Evolutionary conservation across 2,888 invertebrate genomes (phyloP), one percentile per base, ranked within the genome.

Genomic region (Netelia melanura): DNA sequence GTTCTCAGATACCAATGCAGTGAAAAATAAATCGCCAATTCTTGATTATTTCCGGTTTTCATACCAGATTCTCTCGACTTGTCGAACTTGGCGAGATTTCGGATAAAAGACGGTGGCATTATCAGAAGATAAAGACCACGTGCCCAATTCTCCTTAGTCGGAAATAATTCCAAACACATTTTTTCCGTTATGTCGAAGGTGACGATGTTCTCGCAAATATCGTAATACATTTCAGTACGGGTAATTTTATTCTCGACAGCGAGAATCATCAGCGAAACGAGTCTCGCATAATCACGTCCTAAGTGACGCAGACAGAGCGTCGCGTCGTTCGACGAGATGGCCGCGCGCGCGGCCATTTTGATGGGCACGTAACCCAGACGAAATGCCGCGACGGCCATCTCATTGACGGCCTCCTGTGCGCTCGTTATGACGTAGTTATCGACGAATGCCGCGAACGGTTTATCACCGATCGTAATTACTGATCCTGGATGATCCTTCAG

Each of bases 21-120:
- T 1, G 91, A 91, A 85, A 92, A 92, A 62, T 89, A 90, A n/a
- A 96, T 91, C 0, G 95, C 95, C 90, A 96, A 94, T 92, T 97
- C 96, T 90, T 96, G 96, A 93, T 96, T 96, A 11, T 96, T 94
- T 1, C 96, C 96, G 38, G 96, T 96, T 75, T 91, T 91, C 1
- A 96, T 96, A 5, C 79, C 62, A 0, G 94, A 94, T 68, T 68
- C 44, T 30, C 43, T 61, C 9, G 48, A 44, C 3, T n/a, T 25
- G 23, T 21, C 8, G 3, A 38, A 61, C 11, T 30, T 68, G 5
- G 48, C 6, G 23, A n/a, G 21, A 64, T 68, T 48, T 14, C 5
- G 14, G 25, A 25, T 54, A 3, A 79, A 71, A 14, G 48, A 62
- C 0, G 72, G 77, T 30, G 84, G 75, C 11, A 62, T 96, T 81